These are phyloP conservation scores for Lutraria lutraria DNA, from an alignment of 2,888 invertebrate species.

Conservation along the genomic window DNA sequence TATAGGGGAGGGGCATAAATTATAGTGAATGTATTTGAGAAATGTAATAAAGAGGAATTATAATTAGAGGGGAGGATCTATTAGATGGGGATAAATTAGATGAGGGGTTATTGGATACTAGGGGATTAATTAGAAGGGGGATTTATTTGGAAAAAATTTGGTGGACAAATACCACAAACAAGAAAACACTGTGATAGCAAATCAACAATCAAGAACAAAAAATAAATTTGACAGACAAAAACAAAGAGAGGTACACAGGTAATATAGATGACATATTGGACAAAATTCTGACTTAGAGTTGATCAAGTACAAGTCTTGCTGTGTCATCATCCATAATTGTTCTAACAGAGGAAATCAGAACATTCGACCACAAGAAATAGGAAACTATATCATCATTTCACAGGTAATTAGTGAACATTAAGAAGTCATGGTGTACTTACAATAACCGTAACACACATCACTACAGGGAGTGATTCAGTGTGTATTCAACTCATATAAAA, in stretches of 20 bases:
- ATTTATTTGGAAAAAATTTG: too few species aligned
- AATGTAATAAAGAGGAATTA: too few species aligned
- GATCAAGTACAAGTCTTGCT: not conserved
- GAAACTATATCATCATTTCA: constrained; percentile 18
- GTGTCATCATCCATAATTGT: not conserved
- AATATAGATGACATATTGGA: not conserved
- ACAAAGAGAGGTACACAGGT: not conserved
- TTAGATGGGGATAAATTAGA: too few species aligned
- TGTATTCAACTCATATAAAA: not conserved
- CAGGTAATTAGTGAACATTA: not conserved
- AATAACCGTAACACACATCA: not conserved
- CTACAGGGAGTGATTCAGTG: not conserved
- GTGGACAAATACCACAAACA: not conserved
- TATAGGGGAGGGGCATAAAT: too few species aligned
- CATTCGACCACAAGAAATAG: constrained; percentile 20
- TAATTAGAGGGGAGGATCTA: too few species aligned
- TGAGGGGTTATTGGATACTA: too few species aligned
- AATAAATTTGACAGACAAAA: not conserved
- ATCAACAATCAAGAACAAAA: not conserved
- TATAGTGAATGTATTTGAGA: too few species aligned
- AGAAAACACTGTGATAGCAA: not conserved
- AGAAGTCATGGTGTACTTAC: not conserved
- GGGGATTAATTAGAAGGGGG: too few species aligned
- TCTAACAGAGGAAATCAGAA: not conserved
- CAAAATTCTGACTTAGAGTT: not conserved